Evolutionary conservation across 2,888 invertebrate species (phyloP).

Genomic region (Drosophila flavopinicola): DNA sequence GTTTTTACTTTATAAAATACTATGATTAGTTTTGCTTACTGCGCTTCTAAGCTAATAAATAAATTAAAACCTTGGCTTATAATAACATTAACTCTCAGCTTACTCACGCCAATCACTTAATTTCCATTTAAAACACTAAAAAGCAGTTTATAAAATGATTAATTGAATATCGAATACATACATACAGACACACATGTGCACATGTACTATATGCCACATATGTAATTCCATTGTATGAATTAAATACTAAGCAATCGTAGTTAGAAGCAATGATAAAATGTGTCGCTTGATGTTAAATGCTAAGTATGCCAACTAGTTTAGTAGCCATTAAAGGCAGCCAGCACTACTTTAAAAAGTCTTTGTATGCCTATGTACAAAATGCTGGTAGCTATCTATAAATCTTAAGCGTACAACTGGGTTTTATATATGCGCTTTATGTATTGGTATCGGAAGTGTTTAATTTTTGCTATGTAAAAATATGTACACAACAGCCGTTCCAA

Average conservation of each 20-base stretch:
- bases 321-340: constrained; percentile 21
- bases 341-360: constrained; percentile 53
- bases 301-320: constrained; percentile 40
- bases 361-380: constrained; percentile 59
- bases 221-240: constrained; percentile 3
- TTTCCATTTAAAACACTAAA: constrained; percentile 61
- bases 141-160: constrained; percentile 53
- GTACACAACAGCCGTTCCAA: constrained; percentile 54
- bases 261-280: constrained; percentile 64
- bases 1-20: constrained; percentile 46
- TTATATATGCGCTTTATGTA: constrained; percentile 17
- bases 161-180: constrained; percentile 25
- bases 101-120: constrained; percentile 41
- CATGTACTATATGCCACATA: background rate
- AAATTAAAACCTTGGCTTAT: constrained; percentile 70
- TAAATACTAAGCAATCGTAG: constrained; percentile 25
- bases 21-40: constrained; percentile 59
- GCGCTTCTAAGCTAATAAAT: constrained; percentile 65
- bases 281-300: constrained; percentile 56
- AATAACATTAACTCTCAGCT: constrained; percentile 47
- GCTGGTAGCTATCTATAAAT: constrained; percentile 28
- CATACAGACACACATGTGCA: constrained; percentile 12
- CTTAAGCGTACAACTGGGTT: constrained; percentile 28
- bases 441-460: constrained; percentile 51
- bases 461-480: constrained; percentile 43